phyloP scores from a whole-genome alignment of 1,140 invertebrate genomes.

The Apocrypta bakeri region DNA sequence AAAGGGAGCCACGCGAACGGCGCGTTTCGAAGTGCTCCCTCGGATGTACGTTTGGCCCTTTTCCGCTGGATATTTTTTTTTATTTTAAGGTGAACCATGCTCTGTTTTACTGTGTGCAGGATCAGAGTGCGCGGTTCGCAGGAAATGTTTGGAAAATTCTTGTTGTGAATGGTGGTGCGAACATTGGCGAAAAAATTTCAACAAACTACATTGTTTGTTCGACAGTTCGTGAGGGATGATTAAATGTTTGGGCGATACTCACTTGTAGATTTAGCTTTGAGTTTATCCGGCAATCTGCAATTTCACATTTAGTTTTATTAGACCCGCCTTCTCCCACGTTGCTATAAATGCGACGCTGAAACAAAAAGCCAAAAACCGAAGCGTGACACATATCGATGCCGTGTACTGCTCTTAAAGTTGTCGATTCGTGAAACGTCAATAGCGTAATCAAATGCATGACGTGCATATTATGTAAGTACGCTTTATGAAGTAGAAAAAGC shows the following conservation, averaged over 20 bases:
- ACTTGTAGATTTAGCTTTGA: too few species aligned
- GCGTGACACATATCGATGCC: background rate
- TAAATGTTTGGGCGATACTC: too few species aligned
- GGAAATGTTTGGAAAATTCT: background rate
- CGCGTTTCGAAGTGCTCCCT: background rate
- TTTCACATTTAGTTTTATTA: too few species aligned
- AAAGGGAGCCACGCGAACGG: background rate
- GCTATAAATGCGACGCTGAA: background rate
- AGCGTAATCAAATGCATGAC: constrained; percentile 24
- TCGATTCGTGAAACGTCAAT: constrained; percentile 33
- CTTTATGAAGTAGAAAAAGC: constrained; percentile 38
- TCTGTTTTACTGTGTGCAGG: background rate
- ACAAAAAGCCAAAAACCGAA: background rate
- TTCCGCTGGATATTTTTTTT: background rate
- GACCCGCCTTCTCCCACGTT: too few species aligned
- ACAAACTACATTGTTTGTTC: background rate
- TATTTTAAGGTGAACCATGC: background rate
- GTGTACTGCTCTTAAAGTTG: constrained; percentile 7
- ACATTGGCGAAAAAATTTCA: too few species aligned
- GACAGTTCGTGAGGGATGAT: background rate
- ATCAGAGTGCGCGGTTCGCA: background rate
- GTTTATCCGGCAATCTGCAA: too few species aligned
- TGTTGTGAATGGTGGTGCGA: background rate
- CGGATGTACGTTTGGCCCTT: background rate
- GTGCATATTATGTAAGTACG: background rate